phyloP scores from a whole-genome alignment of 2,888 invertebrate genomes.

The Mallateleia sp. region DNA sequence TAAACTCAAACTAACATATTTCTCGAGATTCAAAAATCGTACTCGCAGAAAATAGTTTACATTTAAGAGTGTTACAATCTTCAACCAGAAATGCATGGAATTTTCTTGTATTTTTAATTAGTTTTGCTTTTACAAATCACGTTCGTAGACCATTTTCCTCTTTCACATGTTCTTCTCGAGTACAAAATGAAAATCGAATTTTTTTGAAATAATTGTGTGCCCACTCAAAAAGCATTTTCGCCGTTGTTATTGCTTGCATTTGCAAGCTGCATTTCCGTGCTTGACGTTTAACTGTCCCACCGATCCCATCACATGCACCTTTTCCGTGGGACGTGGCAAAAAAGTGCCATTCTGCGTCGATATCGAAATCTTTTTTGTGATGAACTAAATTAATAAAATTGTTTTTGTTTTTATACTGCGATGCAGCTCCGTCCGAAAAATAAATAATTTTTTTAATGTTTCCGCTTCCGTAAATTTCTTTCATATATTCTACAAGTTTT shows the following conservation, averaged over 20 bases:
- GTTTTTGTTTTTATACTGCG: constrained; percentile 38
- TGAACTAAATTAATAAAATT: constrained; percentile 40
- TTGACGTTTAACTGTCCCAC: constrained; percentile 46
- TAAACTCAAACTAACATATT: not conserved
- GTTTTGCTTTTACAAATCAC: constrained; percentile 14
- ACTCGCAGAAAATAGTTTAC: constrained; percentile 22
- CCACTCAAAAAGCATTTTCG: constrained; percentile 26
- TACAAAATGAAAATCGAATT: constrained; percentile 20
- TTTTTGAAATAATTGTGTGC: constrained; percentile 15
- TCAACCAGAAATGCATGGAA: constrained; percentile 13
- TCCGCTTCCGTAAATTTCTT: not conserved
- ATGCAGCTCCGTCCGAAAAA: constrained; percentile 41
- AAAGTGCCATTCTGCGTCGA: constrained; percentile 52
- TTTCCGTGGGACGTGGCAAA: constrained; percentile 48
- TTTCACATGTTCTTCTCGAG: not conserved
- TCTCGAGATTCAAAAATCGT: not conserved
- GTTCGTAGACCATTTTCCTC: not conserved
- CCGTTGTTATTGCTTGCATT: constrained; percentile 5
- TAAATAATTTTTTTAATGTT: constrained; percentile 38
- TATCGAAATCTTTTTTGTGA: constrained; percentile 41
- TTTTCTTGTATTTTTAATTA: constrained; percentile 10
- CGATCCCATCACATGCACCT: constrained; percentile 38
- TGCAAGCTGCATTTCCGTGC: constrained; percentile 35
- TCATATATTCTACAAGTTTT: constrained; percentile 25
- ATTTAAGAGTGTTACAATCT: constrained; percentile 9